Percentiles rank a stretch among this genome's conserved stretches.
These are phyloP conservation scores for Caloenas nicobarica DNA, from an alignment of 2,113 vertebrate genomes.

Conservation along the genomic window DNA sequence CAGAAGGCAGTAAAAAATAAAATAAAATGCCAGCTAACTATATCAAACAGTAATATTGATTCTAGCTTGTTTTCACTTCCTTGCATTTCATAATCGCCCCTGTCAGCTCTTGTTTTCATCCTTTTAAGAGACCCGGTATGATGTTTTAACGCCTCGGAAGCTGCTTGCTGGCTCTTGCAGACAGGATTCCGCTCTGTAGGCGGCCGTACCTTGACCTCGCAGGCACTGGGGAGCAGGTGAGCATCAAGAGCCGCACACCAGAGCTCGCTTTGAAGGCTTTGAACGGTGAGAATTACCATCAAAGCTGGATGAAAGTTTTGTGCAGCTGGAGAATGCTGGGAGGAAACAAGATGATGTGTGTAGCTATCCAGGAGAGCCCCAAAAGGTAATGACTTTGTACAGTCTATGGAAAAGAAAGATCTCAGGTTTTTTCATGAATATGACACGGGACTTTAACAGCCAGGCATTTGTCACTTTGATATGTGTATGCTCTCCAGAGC, in stretches of 20 bases:
- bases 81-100: neutral
- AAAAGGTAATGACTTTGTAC: neutral
- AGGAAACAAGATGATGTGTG: neutral
- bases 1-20: neutral
- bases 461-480: slow-evolving; percentile 17
- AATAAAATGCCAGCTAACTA: neutral
- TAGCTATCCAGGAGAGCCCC: neutral
- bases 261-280: neutral
- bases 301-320: neutral
- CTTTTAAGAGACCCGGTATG: neutral
- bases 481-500: neutral
- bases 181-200: neutral
- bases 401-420: neutral
- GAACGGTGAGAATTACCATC: neutral
- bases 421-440: neutral
- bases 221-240: neutral
- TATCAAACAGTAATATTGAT: neutral
- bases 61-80: neutral
- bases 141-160: neutral
- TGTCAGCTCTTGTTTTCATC: neutral
- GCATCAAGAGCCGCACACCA: neutral
- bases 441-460: neutral
- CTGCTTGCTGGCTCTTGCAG: neutral
- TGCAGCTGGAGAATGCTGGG: neutral
- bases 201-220: rapidly evolving